Conservation (phyloP, 2,113 vertebrate genomes). For the Tetrao urogallus region DNA sequence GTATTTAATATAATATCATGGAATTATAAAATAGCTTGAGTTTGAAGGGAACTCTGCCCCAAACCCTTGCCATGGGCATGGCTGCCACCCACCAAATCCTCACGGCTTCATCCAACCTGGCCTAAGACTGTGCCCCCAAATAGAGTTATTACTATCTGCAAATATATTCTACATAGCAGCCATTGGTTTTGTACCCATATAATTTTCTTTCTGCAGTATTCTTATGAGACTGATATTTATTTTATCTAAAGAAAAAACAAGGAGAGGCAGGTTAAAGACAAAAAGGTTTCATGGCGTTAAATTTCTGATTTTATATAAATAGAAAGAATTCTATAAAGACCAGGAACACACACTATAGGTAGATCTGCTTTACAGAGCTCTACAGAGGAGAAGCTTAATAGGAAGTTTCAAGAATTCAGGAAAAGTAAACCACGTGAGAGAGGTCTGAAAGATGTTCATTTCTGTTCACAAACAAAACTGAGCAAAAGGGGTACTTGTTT, state of each 20-base stretch:
- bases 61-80: too few relatives aligned
- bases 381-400: background rate
- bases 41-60: background rate
- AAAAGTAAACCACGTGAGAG: background rate
- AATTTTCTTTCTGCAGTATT: background rate
- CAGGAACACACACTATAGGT: background rate
- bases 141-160: slow-evolving; percentile 6
- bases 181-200: background rate
- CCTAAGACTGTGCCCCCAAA: slow-evolving; percentile 3
- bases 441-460: background rate
- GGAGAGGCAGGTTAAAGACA: background rate
- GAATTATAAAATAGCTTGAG: background rate
- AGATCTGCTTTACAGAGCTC: background rate
- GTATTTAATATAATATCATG: slow-evolving; percentile 13
- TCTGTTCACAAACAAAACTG: background rate
- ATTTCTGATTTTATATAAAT: background rate
- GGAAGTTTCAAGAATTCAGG: background rate
- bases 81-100: too few relatives aligned
- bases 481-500: background rate
- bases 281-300: background rate
- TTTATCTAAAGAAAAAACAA: background rate
- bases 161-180: background rate
- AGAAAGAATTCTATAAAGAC: background rate
- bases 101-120: background rate
- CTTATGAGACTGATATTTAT: background rate